Evolutionary conservation across 1,140 invertebrate species (phyloP).

Genomic region (Drosophila elegans): DNA sequence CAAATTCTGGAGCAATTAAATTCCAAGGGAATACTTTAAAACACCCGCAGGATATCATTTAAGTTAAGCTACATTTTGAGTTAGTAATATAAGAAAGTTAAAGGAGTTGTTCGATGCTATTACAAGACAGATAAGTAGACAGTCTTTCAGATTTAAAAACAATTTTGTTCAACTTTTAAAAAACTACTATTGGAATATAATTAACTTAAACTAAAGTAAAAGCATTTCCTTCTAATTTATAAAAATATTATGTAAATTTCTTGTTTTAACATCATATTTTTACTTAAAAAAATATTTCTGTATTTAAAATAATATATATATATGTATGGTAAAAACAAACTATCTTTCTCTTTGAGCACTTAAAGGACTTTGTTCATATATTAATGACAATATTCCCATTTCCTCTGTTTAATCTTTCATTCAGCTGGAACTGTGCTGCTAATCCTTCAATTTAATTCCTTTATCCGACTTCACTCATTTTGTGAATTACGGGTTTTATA

Average conservation of each 20-base stretch:
- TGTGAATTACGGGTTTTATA: background rate
- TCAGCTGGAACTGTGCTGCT: background rate
- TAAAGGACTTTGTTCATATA: background rate
- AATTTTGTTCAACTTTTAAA: no score
- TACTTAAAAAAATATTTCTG: no score
- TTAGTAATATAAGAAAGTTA: background rate
- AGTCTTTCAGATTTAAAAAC: no score
- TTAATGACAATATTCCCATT: background rate
- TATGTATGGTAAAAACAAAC: background rate
- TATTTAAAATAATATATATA: background rate
- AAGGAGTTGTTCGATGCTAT: no score
- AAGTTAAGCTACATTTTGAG: background rate
- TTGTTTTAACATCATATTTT: no score
- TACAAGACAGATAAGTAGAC: no score
- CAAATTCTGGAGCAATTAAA: slow-evolving; percentile 24
- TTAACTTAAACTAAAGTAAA: no score
- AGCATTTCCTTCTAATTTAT: no score
- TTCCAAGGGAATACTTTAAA: slow-evolving; percentile 20
- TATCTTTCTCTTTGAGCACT: background rate
- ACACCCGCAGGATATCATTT: background rate
- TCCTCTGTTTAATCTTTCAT: background rate
- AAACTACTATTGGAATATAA: no score
- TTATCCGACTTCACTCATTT: background rate
- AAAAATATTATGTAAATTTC: no score
- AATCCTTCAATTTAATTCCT: background rate